These are phyloP conservation scores for Tokudaia tokunoshimensis DNA, from an alignment of 2,797 vertebrate species.

Conservation along the genomic window DNA sequence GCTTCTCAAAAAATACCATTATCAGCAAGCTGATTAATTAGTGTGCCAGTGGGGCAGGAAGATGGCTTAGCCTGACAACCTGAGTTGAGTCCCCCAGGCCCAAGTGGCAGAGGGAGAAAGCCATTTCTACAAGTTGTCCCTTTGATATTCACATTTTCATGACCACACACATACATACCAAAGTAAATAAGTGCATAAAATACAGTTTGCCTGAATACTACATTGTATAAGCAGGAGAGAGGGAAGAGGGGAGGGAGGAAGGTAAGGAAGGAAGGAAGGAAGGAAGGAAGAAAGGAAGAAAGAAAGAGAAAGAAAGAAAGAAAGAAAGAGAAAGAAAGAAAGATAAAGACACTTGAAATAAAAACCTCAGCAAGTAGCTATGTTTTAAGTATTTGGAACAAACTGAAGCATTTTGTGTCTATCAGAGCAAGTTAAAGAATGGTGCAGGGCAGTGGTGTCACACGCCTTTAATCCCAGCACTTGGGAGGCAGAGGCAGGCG, in stretches of 20 bases:
- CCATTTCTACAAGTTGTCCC: background rate
- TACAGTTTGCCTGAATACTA: background rate
- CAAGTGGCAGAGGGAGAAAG: background rate
- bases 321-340: too few species aligned
- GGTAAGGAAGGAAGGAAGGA: background rate
- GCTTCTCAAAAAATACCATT: background rate
- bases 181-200: background rate
- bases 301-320: background rate
- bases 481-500: too few species aligned
- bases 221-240: background rate
- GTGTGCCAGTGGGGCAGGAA: background rate
- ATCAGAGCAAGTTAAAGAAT: conserved; percentile 59
- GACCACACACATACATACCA: background rate
- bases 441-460: too few species aligned
- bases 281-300: rapidly evolving
- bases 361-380: background rate
- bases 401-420: conserved; percentile 6
- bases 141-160: background rate
- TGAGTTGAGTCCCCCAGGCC: background rate
- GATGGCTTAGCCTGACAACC: background rate
- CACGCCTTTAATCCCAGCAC: too few species aligned
- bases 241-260: too few species aligned
- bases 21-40: background rate
- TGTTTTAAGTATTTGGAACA: conserved; percentile 43
- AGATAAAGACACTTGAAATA: background rate